Percentiles rank a stretch among this genome's conserved stretches.
Conservation (phyloP, 2,888 invertebrate species). For the Bombylius major region DNA sequence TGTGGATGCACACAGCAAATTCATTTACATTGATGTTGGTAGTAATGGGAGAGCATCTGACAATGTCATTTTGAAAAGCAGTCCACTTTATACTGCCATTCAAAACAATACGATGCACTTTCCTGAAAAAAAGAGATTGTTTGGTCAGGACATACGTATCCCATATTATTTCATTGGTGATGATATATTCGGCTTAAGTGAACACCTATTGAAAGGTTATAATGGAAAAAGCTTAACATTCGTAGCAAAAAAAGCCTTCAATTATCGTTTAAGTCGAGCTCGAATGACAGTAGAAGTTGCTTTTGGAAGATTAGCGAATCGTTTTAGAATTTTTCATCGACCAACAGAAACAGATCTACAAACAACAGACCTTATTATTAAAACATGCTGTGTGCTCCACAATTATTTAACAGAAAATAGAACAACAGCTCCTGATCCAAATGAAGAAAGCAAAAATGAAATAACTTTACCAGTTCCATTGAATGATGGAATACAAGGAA, state of each 20-base stretch:
- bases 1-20: neutral
- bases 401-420: no score
- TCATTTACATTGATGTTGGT: slow-evolving; percentile 3
- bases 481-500: no score
- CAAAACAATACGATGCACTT: neutral
- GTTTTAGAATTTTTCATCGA: slow-evolving; percentile 1
- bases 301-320: slow-evolving; percentile 1
- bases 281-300: neutral
- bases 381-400: no score
- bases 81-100: neutral
- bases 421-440: no score
- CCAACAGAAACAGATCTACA: neutral
- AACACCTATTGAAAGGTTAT: slow-evolving; percentile 1
- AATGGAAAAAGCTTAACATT: neutral
- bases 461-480: no score
- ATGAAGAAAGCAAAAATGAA: no score
- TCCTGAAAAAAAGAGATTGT: neutral
- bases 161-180: slow-evolving; percentile 1
- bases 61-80: slow-evolving; percentile 1
- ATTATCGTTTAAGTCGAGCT: slow-evolving; percentile 1
- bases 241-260: neutral
- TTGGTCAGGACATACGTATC: neutral
- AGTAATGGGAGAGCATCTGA: slow-evolving; percentile 1
- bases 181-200: neutral
- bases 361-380: no score